Base-by-base conservation (phyloP, 2,797 vertebrate species). In the Thalassophryne amazonica region DNA sequence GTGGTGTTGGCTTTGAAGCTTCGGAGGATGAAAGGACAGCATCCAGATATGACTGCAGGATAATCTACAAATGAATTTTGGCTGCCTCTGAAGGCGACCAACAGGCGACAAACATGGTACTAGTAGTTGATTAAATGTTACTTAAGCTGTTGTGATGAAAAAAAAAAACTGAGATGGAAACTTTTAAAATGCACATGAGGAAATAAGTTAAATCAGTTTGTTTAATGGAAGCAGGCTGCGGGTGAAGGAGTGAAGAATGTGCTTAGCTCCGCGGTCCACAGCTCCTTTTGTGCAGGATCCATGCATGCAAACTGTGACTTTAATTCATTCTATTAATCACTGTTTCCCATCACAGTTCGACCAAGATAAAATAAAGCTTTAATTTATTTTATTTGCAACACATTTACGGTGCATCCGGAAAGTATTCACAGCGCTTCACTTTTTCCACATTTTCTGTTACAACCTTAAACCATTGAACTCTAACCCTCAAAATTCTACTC, bases 11-110 rank as follows among this genome's bases (percentile, higher is more conserved):
- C 87, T 89, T 89, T 84, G 84, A 84, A 76, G 80, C 71, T 66
- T 28, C 28, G 30, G 39, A 49, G 74, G 80, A 86, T 83, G 73
- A 86, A 84, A 88, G 76, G 55, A 36, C 33, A 68, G 59, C 62
- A 77, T 86, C 79, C 81, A 86, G 69, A 87, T 84, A 80, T 73
- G 80, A 86, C 78, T 86, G 15, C 63, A 69, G 78, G 75, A 85
- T 55, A 61, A 85, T 84, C 73, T 76, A 62, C 74, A 82, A 73
- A 85, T 78, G 62, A 69, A 73, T 74, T 73, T 59, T 72, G 70
- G 67, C 73, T 60, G 65, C 52, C 55, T 81, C 65, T 72, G 72
- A 77, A 67, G 73, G 79, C 66, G 80, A 81, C 80, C 47, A 66
- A 66, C 77, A 52, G 76, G 76, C 76, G 69, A 84, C 85, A 81